Evolutionary conservation across 2,797 vertebrate species (phyloP).

Genomic region (Alauda arvensis): DNA sequence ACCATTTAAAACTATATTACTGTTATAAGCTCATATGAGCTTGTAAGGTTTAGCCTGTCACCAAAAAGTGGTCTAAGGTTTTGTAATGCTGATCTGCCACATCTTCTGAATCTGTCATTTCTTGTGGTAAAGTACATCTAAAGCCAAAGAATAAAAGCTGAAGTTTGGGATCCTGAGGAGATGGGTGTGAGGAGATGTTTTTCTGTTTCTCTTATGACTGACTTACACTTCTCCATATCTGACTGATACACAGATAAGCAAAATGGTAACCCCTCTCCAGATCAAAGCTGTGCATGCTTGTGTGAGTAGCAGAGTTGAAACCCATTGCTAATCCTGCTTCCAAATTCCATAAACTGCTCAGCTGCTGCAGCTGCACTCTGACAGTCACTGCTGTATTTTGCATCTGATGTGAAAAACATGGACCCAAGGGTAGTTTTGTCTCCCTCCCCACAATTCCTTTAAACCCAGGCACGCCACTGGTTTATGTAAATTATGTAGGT

Average conservation of each 20-base stretch:
- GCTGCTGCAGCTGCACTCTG: neutral
- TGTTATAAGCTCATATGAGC: no score
- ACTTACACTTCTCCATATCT: neutral
- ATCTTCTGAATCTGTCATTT: neutral
- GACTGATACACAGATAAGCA: neutral
- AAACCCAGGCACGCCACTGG: neutral
- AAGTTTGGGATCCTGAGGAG: neutral
- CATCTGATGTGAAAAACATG: neutral
- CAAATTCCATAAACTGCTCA: neutral
- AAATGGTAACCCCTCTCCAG: neutral
- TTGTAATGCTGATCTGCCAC: neutral
- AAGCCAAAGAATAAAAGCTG: neutral
- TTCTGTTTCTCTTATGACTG: neutral
- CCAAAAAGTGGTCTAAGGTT: neutral
- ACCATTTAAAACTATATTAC: neutral
- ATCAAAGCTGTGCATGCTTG: neutral
- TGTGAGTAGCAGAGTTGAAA: neutral
- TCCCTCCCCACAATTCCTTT: neutral
- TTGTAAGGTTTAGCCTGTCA: neutral
- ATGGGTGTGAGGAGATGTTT: neutral
- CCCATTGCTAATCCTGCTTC: neutral
- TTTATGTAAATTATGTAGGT: neutral
- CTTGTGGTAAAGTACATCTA: neutral
- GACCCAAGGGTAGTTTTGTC: neutral
- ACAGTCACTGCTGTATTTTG: neutral